Base-by-base conservation (phyloP, 2,797 vertebrate genomes). In the Hephaestus fuliginosus region DNA sequence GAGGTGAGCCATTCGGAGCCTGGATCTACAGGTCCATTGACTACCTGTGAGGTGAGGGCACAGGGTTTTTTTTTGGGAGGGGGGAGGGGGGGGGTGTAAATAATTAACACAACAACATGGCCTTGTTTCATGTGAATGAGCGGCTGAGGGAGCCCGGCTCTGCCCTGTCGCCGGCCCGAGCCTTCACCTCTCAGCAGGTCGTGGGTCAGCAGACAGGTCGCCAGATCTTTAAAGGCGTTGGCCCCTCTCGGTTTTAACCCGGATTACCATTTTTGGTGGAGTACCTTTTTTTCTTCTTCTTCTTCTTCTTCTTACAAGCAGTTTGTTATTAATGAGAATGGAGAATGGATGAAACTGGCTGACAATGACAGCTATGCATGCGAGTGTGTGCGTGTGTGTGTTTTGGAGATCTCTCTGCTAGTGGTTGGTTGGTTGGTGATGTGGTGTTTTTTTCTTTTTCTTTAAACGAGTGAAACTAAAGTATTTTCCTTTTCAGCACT, bases 51-150 rank as follows among this genome's bases (percentile, higher is more conserved):
- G 25, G 95, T 91, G 90, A 89, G 89, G 73, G 71, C 44, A 88
- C 64, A 30, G 83, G 84, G 88, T 61, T 88, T 83, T 62, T 65
- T 25, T 25, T 25, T n/a, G n/a, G n/a, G n/a, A n/a, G n/a, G n/a
- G n/a, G 25, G 25, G 25, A 25, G 64, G 41, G 80, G 69, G 68
- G 70, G 86, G 65, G 79, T 85, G 92, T 94, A 89, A 93, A 93
- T 95, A 93, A 95, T 96, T 96, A 95, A 95, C 95, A 95, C 94
- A 95, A 96, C 94, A 95, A 96, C 92, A 88, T 91, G 72, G 90
- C 79, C 91, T 90, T 91, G 90, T 95, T 95, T 94, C 94, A 96
- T 95, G 86, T 96, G 93, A 96, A 96, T 95, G 93, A 85, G 70
- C 65, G 78, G 87, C 84, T 78, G 58, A 79, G 86, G 85, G 85